Conservation (phyloP, 2,113 vertebrate species). For the Xiphorhynchus elegans region DNA sequence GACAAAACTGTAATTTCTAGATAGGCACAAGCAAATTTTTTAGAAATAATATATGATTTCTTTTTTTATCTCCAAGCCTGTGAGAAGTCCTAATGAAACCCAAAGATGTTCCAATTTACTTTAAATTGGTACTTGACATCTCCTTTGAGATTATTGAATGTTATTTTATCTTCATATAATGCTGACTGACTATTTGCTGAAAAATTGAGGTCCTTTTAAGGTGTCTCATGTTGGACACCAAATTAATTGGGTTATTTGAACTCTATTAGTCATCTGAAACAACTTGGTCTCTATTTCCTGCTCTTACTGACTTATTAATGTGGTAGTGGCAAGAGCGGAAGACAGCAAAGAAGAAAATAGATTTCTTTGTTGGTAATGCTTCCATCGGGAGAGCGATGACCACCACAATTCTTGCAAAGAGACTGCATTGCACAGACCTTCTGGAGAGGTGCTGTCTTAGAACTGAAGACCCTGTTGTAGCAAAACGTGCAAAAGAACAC, state of each 20-base stretch:
- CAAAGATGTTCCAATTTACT: not conserved
- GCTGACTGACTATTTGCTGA: not conserved
- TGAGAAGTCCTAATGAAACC: not conserved
- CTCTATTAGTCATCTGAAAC: slow-evolving; percentile 34
- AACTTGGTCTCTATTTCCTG: not conserved
- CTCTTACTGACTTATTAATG: not conserved
- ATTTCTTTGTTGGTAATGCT: not conserved
- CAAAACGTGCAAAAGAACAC: not conserved
- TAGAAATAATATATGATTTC: not conserved
- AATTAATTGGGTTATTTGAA: slow-evolving; percentile 50
- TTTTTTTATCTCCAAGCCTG: not conserved
- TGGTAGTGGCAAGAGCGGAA: not conserved
- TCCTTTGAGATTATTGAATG: not conserved
- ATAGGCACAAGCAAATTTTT: not conserved
- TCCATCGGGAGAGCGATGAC: not conserved
- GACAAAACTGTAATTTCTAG: not conserved
- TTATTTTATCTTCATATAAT: not conserved
- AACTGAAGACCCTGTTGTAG: not conserved
- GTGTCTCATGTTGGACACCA: not conserved
- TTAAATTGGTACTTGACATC: not conserved
- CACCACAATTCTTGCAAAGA: not conserved
- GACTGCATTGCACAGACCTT: not conserved
- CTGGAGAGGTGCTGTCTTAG: not conserved
- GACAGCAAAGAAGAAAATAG: slow-evolving; percentile 1
- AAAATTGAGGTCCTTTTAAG: slow-evolving; percentile 16